Conservation (phyloP, 2,113 vertebrate species). For the Arenaria interpres region DNA sequence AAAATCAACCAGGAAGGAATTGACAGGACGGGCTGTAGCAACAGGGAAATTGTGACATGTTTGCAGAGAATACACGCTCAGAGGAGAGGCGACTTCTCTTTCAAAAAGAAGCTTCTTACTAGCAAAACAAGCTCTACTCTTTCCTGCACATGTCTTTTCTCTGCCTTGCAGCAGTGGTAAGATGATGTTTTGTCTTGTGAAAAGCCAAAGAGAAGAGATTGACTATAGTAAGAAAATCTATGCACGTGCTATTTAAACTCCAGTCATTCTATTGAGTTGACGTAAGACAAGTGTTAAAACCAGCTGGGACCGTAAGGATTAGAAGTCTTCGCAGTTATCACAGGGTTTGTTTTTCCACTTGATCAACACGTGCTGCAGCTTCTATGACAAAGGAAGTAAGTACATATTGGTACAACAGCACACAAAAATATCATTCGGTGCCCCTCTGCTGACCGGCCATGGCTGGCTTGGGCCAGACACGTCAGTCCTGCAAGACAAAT, state of each 20-base stretch:
- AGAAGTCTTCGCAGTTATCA: background rate
- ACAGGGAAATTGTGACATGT: background rate
- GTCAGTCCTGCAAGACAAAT: background rate
- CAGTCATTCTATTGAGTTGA: background rate
- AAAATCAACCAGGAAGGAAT: background rate
- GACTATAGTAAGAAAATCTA: background rate
- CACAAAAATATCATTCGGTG: background rate
- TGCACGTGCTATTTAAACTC: background rate
- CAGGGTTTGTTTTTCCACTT: background rate
- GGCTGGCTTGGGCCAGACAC: background rate
- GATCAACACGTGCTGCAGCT: background rate
- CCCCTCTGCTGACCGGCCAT: background rate
- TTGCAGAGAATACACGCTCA: rapidly evolving
- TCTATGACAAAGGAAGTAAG: background rate
- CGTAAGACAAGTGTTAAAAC: background rate
- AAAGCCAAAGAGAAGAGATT: background rate
- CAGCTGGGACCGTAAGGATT: background rate
- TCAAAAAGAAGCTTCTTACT: background rate
- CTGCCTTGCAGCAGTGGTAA: background rate
- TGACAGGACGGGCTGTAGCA: background rate
- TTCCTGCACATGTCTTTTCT: background rate
- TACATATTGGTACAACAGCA: background rate
- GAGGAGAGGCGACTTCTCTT: background rate
- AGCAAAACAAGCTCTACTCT: background rate
- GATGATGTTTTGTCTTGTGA: background rate